phyloP scores from a whole-genome alignment of 2,888 invertebrate species.

The Ochropleura leucogaster region DNA sequence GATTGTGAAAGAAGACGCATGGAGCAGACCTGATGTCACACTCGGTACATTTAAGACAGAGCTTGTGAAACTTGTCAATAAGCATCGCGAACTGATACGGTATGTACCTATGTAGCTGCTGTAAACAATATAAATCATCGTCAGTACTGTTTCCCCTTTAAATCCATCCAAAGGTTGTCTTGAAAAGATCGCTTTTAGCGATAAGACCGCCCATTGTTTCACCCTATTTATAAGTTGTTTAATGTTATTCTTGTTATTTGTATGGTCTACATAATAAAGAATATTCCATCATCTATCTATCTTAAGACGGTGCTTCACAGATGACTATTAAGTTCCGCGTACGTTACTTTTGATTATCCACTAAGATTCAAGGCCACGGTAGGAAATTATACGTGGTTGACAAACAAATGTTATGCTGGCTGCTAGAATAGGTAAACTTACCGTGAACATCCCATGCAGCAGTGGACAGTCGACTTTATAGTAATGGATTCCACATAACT shows the following conservation, averaged over 20 bases:
- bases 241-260: too few relatives aligned
- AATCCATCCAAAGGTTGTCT: too few relatives aligned
- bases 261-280: too few relatives aligned
- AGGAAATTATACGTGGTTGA: not conserved
- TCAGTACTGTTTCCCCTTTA: too few relatives aligned
- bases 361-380: not conserved
- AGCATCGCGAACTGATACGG: constrained; percentile 75
- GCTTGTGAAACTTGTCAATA: constrained; percentile 65
- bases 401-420: not conserved
- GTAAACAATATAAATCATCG: not conserved
- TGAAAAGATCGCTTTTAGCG: too few relatives aligned
- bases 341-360: not conserved
- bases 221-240: too few relatives aligned
- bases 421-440: not conserved
- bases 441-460: not conserved
- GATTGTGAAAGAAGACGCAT: constrained; percentile 55
- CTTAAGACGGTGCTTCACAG: constrained; percentile 7
- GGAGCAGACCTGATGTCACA: constrained; percentile 8
- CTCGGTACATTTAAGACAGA: constrained; percentile 53
- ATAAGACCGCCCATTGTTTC: too few relatives aligned
- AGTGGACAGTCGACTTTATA: constrained; percentile 1
- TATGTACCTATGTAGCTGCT: constrained; percentile 36
- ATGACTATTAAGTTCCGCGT: not conserved
- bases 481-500: constrained; percentile 25
- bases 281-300: too few relatives aligned